Conservation (phyloP, 2,888 invertebrate genomes). For the Erebia ligea region DNA sequence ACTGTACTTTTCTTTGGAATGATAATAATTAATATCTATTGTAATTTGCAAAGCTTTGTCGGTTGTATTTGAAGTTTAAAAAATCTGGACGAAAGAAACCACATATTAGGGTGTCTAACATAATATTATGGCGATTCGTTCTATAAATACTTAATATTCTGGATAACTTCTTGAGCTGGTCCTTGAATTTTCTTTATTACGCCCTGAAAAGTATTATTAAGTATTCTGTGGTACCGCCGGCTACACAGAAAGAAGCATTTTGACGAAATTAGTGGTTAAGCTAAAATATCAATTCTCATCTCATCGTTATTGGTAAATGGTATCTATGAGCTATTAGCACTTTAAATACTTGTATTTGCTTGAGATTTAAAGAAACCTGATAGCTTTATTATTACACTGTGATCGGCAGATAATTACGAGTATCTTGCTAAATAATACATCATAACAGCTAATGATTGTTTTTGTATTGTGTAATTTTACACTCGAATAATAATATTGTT, state of each 20-base stretch:
- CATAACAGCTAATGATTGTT: not conserved
- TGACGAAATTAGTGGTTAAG: no score
- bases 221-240: no score
- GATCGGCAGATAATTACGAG: not conserved
- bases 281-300: not conserved
- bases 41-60: not conserved
- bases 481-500: conserved; percentile 9
- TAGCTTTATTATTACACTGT: not conserved
- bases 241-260: no score
- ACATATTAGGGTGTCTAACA: no score
- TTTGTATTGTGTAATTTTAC: conserved; percentile 5
- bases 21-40: not conserved
- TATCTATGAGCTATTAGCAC: not conserved
- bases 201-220: no score
- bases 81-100: no score
- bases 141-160: no score
- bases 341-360: not conserved
- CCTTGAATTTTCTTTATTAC: no score
- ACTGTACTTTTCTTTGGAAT: not conserved
- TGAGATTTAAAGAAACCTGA: not conserved
- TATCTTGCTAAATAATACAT: not conserved
- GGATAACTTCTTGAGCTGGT: no score
- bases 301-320: not conserved
- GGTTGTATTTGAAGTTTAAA: not conserved
- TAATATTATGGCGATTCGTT: no score